These are phyloP conservation scores for Trididemnum nubilum DNA, from an alignment of 23 tunicate genomes.

Conservation along the genomic window DNA sequence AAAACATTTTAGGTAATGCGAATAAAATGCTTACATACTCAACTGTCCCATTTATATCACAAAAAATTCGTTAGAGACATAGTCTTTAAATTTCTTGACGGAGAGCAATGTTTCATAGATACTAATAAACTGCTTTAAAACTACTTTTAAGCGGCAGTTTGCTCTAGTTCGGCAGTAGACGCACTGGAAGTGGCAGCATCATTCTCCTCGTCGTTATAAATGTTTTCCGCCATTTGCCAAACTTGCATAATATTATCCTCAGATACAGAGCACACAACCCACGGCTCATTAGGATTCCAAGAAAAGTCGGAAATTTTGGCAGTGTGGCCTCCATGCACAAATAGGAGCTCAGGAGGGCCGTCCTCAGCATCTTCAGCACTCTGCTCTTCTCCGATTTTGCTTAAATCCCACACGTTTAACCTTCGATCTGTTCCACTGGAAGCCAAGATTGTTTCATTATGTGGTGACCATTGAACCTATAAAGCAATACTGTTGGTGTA, in stretches of 20 bases:
- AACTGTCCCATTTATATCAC: too few relatives aligned
- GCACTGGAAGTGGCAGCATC: conserved; percentile 22
- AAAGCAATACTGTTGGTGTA: too few relatives aligned
- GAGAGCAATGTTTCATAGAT: too few relatives aligned
- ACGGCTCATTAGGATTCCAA: conserved; percentile 88
- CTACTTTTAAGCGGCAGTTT: conserved; percentile 17
- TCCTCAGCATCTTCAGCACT: conserved; percentile 88
- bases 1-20: too few relatives aligned
- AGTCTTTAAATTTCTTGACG: too few relatives aligned
- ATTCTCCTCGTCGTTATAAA: conserved; percentile 78
- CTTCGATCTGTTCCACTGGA: conserved; percentile 91
- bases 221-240: conserved; percentile 95
- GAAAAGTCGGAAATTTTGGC: conserved; percentile 91
- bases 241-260: conserved; percentile 91
- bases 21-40: too few relatives aligned
- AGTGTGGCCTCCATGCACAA: conserved; percentile 80
- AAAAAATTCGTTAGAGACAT: too few relatives aligned
- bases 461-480: conserved; percentile 96
- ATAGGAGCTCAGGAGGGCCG: conserved; percentile 72
- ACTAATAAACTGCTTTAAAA: too few relatives aligned
- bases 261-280: conserved; percentile 82
- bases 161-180: conserved; percentile 25
- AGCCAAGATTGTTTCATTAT: conserved; percentile 88
- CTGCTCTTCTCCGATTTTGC: conserved; percentile 78
- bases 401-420: conserved; percentile 89